Evolutionary conservation across 2,113 vertebrate species (phyloP).

Genomic region (Hyperoodon ampullatus): DNA sequence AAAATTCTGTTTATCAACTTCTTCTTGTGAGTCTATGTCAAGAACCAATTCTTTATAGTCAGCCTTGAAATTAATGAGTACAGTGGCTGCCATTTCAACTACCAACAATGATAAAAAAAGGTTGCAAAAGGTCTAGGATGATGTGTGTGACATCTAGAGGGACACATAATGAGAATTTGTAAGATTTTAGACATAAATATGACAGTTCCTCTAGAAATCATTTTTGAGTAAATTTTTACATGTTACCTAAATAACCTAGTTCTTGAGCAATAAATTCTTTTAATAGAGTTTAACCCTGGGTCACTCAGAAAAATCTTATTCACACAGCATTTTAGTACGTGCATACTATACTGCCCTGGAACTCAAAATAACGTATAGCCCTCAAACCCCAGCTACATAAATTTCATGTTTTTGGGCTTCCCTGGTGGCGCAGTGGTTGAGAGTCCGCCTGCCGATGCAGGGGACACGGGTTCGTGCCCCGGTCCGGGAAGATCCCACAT

Average conservation of each 20-base stretch:
- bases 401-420: neutral
- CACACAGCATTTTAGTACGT: neutral
- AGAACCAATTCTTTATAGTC: neutral
- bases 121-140: neutral
- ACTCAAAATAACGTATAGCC: neutral
- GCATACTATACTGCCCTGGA: neutral
- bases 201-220: neutral
- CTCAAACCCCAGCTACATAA: neutral
- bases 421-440: too few species aligned
- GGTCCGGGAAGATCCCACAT: too few species aligned
- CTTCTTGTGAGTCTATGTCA: neutral
- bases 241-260: slow-evolving; percentile 30
- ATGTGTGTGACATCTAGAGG: neutral
- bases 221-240: slow-evolving; percentile 24
- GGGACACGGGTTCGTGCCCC: too few species aligned
- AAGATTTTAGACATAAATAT: neutral
- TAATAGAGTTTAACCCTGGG: neutral
- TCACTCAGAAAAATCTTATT: slow-evolving; percentile 12
- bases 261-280: neutral
- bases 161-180: neutral
- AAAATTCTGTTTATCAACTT: slow-evolving; percentile 28
- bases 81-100: neutral
- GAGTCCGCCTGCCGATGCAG: too few species aligned
- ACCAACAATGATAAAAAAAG: neutral
- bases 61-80: slow-evolving; percentile 6